Base-by-base conservation (phyloP, 2,888 invertebrate species). In the Cynaeus angustus region DNA sequence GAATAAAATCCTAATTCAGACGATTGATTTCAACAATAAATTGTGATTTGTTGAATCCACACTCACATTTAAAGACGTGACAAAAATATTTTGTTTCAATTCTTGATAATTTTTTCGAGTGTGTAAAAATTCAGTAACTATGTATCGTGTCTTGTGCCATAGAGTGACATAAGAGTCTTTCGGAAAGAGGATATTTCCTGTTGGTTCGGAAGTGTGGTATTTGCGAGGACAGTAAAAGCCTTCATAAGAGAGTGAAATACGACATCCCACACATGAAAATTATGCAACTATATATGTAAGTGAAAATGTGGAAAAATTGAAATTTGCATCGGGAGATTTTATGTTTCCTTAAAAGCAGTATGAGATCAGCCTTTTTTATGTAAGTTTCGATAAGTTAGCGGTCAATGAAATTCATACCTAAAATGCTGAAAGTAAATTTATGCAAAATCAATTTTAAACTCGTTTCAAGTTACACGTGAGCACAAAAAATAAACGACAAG, bases 281-380 rank as follows among this genome's bases (percentile, higher is more conserved):
- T 64, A 64, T 64, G 52, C 64, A 64, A 38, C 64, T 52, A 30
- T 52, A 53, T 64, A 52, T 53, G 53, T 64, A 53, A 53, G 64
- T 53, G 50, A 64, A 48, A 64, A 50, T 50, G 64, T 53, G 53
- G 52, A 64, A 53, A 64, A 64, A 52, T 52, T 64, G 64, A 28
- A 50, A 45, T 53, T 64, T 52, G 21, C 12, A 10, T 12, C 52
- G n/a, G 53, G 43, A 53, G 52, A 64, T 53, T 53, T 64, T 64
- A 64, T 64, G 48, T 64, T 64, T 64, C 53, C 53, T 64, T 64
- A 38, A 53, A 14, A 53, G 28, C 61, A 38, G 41, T 53, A 64
- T 26, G 46, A 59, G 46, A 59, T 45, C 33, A 21, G 50, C 16
- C 46, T 48, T 37, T 61, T 61, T 46, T 59, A 59, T 37, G 37